Evolutionary conservation across 2,888 invertebrate genomes (phyloP).

Genomic region (Schizotus pectinicornis): DNA sequence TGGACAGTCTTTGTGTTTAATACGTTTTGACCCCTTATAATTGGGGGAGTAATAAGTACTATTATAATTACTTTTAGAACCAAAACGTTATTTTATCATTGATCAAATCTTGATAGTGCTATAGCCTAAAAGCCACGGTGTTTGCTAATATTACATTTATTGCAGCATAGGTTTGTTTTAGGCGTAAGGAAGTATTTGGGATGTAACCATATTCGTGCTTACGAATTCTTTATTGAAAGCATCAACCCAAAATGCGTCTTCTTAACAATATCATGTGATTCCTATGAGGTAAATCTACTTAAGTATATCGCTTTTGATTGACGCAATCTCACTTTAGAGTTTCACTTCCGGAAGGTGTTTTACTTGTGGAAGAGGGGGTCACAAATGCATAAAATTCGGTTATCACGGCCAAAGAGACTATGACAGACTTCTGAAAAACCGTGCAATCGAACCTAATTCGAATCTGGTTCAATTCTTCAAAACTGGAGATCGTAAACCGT

Average conservation of each 20-base stretch:
- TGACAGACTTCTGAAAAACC: conserved; percentile 58
- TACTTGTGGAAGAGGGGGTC: conserved; percentile 69
- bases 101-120: too few species aligned
- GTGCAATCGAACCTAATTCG: conserved; percentile 59
- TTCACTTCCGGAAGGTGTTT: conserved; percentile 75
- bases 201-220: conserved; percentile 87
- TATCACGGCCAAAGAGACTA: conserved; percentile 66
- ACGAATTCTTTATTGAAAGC: conserved; percentile 84
- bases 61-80: too few species aligned
- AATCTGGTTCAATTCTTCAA: conserved; percentile 73
- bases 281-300: conserved; percentile 65
- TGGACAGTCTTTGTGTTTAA: too few species aligned
- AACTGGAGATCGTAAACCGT: conserved; percentile 74
- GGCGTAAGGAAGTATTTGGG: conserved; percentile 75
- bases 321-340: conserved; percentile 58
- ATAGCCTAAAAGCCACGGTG: too few species aligned
- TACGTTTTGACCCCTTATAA: too few species aligned
- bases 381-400: conserved; percentile 74
- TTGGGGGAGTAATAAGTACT: too few species aligned
- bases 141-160: too few species aligned
- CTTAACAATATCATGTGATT: conserved; percentile 77
- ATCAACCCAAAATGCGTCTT: conserved; percentile 80
- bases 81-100: too few species aligned
- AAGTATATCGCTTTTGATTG: not conserved
- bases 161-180: conserved; percentile 43